Evolutionary conservation across 2,797 vertebrate species (phyloP).

Genomic region (Diplodus sargus): DNA sequence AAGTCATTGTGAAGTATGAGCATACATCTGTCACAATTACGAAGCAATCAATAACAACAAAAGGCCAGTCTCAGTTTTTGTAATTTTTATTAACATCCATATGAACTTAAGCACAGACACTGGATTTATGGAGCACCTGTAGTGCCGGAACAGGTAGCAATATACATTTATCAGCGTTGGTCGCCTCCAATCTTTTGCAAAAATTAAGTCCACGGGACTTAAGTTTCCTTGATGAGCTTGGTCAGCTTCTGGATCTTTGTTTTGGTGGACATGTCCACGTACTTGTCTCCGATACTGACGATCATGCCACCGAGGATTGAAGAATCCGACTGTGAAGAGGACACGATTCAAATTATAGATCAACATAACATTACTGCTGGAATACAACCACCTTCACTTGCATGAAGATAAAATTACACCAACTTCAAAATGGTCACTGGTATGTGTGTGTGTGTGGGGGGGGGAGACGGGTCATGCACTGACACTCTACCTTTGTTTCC

Average conservation of each 20-base stretch:
- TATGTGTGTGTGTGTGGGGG: no score
- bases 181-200: conserved; percentile 41
- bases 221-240: conserved; percentile 89
- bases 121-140: conserved; percentile 67
- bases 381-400: background rate
- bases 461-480: background rate
- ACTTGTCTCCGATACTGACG: conserved; percentile 94
- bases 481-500: conserved; percentile 89
- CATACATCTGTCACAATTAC: background rate
- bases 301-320: conserved; percentile 97
- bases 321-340: conserved; percentile 85
- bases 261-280: conserved; percentile 90
- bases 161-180: conserved; percentile 66
- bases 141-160: conserved; percentile 69
- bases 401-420: background rate
- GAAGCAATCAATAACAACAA: conserved; percentile 30
- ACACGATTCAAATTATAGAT: conserved; percentile 20
- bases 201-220: conserved; percentile 82
- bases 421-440: background rate
- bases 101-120: conserved; percentile 74
- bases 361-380: background rate
- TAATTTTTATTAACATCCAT: conserved; percentile 80
- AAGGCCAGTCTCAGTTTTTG: conserved; percentile 27
- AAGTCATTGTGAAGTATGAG: background rate
- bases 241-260: conserved; percentile 96